A percentile compares a stretch with the other conserved stretches of the same genome.
These are phyloP conservation scores for Drosophila nigritarsus DNA, from an alignment of 2,888 invertebrate genomes.

Conservation along the genomic window DNA sequence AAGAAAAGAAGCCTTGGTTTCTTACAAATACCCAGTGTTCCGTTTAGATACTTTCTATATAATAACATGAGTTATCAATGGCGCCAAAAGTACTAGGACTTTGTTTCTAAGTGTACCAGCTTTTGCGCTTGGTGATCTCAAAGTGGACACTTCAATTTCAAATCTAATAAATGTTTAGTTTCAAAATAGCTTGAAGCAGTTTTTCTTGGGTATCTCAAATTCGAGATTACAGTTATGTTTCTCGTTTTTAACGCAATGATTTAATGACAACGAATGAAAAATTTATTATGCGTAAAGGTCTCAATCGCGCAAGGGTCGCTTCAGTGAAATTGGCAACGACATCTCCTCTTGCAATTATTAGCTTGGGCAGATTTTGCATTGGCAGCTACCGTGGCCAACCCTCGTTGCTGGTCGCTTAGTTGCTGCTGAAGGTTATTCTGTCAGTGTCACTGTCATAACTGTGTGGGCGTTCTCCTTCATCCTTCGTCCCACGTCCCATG, in stretches of 20 bases:
- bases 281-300: slow-evolving; percentile 84
- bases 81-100: too few relatives aligned
- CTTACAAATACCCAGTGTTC: not conserved
- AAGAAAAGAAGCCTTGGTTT: not conserved
- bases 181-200: not conserved
- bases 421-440: slow-evolving; percentile 40
- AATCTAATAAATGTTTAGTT: not conserved
- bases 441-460: slow-evolving; percentile 72
- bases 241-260: slow-evolving; percentile 65
- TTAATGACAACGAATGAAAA: slow-evolving; percentile 82
- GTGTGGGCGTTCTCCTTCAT: slow-evolving; percentile 65
- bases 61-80: not conserved
- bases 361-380: slow-evolving; percentile 42
- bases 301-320: slow-evolving; percentile 54
- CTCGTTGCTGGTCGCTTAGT: slow-evolving; percentile 26
- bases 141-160: not conserved
- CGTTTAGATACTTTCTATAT: not conserved
- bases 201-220: not conserved
- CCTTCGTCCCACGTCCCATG: slow-evolving; percentile 22
- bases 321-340: slow-evolving; percentile 64
- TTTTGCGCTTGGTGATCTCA: not conserved
- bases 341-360: slow-evolving; percentile 56
- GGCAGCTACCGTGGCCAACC: slow-evolving; percentile 35
- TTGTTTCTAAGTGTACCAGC: not conserved
- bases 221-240: not conserved